These are phyloP conservation scores for Artibeus jamaicensis DNA, from an alignment of 2,797 vertebrate genomes.

Conservation along the genomic window DNA sequence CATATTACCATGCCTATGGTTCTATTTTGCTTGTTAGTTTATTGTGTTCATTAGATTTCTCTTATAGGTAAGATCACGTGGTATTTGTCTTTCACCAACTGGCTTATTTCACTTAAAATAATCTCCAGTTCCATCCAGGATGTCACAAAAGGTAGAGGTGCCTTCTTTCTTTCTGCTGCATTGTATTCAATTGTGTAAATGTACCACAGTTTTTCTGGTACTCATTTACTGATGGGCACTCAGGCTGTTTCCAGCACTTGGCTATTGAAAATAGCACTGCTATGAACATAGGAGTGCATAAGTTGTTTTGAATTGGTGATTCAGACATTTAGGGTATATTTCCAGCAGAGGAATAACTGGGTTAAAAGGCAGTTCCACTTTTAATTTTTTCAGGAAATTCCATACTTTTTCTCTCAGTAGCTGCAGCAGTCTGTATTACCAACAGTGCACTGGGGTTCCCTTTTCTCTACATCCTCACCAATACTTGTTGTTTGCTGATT, in stretches of 20 bases:
- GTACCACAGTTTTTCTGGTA: background rate
- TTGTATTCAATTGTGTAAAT: background rate
- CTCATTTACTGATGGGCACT: background rate
- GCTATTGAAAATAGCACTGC: background rate
- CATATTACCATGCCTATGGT: background rate
- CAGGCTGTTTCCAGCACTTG: background rate
- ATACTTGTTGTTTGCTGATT: background rate
- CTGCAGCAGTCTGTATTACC: no score
- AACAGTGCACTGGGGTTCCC: background rate
- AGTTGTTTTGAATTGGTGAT: background rate
- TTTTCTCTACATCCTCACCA: background rate
- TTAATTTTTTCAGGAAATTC: background rate
- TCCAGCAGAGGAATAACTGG: background rate
- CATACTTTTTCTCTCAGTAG: background rate
- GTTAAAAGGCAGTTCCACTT: background rate
- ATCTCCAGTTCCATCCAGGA: background rate
- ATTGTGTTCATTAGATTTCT: background rate
- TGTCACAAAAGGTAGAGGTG: background rate
- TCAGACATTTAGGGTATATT: background rate
- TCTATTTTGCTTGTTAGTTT: background rate
- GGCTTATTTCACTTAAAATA: background rate
- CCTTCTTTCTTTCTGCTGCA: background rate
- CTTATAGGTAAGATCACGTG: background rate
- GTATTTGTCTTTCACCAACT: background rate
- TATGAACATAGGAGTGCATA: background rate